A percentile compares a stretch with the other conserved stretches of the same genome.
Evolutionary conservation across 2,797 vertebrate genomes (phyloP).

Genomic region (Coracias cyanogaster): DNA sequence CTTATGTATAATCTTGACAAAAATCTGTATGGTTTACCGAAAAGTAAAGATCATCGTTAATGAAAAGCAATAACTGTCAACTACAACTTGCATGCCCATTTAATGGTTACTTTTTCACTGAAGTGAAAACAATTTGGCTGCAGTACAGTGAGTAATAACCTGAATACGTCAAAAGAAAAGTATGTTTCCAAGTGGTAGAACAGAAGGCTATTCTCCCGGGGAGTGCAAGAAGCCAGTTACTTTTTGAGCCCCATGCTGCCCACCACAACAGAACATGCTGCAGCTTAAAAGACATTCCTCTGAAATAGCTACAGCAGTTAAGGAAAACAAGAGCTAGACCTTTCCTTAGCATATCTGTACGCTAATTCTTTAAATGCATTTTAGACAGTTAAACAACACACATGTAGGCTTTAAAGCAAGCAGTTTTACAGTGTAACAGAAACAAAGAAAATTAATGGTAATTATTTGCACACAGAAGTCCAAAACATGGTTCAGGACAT

Average conservation of each 20-base stretch:
- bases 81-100: neutral
- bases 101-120: neutral
- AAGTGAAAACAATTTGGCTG: neutral
- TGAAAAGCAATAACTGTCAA: neutral
- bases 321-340: neutral
- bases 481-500: neutral
- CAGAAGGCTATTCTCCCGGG: neutral
- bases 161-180: fast-evolving
- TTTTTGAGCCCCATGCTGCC: fast-evolving
- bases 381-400: neutral
- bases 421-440: neutral
- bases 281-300: too few species aligned
- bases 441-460: neutral
- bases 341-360: fast-evolving
- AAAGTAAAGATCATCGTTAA: neutral
- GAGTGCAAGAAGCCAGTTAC: neutral
- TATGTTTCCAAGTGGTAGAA: neutral
- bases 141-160: neutral
- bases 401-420: neutral
- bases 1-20: neutral
- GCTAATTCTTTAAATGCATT: fast-evolving
- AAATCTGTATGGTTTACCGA: neutral
- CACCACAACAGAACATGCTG: neutral
- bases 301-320: neutral
- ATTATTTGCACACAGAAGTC: neutral